phyloP scores from a whole-genome alignment of 2,797 vertebrate genomes.

The Sebastes hopkinsi region DNA sequence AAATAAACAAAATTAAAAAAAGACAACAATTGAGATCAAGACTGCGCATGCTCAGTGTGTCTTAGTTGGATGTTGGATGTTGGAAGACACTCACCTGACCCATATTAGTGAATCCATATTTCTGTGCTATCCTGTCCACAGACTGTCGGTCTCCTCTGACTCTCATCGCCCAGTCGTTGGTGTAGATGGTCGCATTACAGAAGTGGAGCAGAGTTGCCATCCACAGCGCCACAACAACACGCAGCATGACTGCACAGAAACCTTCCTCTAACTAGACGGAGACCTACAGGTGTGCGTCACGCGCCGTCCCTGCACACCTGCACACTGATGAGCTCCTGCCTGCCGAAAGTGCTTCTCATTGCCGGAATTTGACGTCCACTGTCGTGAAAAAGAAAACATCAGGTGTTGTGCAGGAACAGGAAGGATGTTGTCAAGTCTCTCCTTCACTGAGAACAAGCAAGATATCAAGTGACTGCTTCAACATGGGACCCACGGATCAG shows the following conservation, averaged over 20 bases:
- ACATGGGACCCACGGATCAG: conserved; percentile 58
- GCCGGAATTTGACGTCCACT: background rate
- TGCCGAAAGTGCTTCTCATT: conserved; percentile 20
- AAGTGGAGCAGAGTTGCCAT: conserved; percentile 83
- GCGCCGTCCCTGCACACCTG: background rate
- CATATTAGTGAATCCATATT: conserved; percentile 92
- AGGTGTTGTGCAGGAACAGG: conserved; percentile 4
- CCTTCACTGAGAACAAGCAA: conserved; percentile 16
- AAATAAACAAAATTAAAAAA: background rate
- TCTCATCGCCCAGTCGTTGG: conserved; percentile 94
- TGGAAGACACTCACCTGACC: conserved; percentile 88
- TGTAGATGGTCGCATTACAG: conserved; percentile 86
- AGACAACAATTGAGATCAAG: background rate
- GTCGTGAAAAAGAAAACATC: background rate
- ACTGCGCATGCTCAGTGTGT: background rate
- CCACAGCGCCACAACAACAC: conserved; percentile 77
- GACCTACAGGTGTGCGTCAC: background rate
- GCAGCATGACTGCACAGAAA: conserved; percentile 55
- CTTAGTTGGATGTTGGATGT: background rate
- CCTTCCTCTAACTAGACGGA: conserved; percentile 2
- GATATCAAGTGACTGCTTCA: conserved; percentile 61
- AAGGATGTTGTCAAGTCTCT: conserved; percentile 35
- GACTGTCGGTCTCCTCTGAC: conserved; percentile 83
- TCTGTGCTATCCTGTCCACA: conserved; percentile 88
- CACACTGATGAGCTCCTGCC: background rate